Evolutionary conservation across 2,888 invertebrate genomes (phyloP).

Genomic region (Falcaria lacertinaria): DNA sequence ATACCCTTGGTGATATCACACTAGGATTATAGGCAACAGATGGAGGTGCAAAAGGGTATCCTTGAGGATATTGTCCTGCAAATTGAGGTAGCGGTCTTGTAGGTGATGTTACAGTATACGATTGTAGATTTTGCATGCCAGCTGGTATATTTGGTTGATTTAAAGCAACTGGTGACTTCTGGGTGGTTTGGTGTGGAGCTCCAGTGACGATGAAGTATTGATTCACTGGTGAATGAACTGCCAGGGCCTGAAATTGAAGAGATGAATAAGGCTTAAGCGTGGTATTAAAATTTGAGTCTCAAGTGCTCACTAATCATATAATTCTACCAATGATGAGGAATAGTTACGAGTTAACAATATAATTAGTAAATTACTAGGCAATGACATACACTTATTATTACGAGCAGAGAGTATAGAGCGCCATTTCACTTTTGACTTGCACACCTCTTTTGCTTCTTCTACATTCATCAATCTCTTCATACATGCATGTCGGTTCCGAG

Average conservation of each 20-base stretch:
- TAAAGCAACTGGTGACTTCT: background rate
- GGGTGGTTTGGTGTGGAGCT: background rate
- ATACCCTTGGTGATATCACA: background rate
- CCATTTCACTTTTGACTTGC: too few relatives aligned
- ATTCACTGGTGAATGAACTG: conserved; percentile 17
- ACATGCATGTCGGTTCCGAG: too few relatives aligned
- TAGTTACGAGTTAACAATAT: too few relatives aligned
- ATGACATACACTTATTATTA: too few relatives aligned
- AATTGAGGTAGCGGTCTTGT: background rate
- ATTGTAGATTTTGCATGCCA: background rate
- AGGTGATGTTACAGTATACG: background rate
- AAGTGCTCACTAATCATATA: too few relatives aligned
- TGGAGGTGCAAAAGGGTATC: background rate
- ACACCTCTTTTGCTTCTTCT: too few relatives aligned
- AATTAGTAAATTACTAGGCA: too few relatives aligned
- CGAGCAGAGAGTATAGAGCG: too few relatives aligned
- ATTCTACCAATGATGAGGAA: too few relatives aligned
- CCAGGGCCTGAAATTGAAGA: conserved; percentile 22
- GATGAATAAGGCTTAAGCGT: background rate
- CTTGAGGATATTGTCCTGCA: background rate
- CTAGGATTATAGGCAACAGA: background rate
- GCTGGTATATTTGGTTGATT: background rate
- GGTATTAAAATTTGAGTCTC: too few relatives aligned
- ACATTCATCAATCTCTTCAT: too few relatives aligned
- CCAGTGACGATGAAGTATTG: conserved; percentile 22